These are phyloP conservation scores for Lemur catta DNA, from an alignment of 2,797 vertebrate genomes.

Conservation along the genomic window DNA sequence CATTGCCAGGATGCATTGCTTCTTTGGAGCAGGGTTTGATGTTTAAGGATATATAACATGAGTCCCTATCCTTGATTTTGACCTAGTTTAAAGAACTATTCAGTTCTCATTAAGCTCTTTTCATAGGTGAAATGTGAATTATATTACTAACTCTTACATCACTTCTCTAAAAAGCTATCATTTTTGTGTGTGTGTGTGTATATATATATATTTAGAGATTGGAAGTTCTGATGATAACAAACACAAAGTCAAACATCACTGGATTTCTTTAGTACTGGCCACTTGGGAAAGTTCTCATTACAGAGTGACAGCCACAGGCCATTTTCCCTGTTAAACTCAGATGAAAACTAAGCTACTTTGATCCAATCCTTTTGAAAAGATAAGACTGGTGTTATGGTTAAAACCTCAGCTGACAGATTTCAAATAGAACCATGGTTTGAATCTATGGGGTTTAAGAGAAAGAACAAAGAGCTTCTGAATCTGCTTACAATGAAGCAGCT, in stretches of 20 bases:
- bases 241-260: conserved; percentile 56
- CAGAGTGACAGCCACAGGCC: conserved; percentile 64
- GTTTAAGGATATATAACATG: neutral
- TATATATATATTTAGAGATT: neutral
- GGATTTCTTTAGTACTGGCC: conserved; percentile 33
- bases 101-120: conserved; percentile 38
- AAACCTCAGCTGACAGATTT: conserved; percentile 69
- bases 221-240: conserved; percentile 40
- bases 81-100: conserved; percentile 23
- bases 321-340: conserved; percentile 73
- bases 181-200: neutral
- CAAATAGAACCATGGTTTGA: conserved; percentile 60
- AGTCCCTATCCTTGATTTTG: conserved; percentile 42
- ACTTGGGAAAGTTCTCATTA: conserved; percentile 69
- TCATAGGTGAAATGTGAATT: conserved; percentile 6
- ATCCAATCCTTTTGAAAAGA: conserved; percentile 76
- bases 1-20: neutral
- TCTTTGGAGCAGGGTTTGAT: conserved; percentile 30
- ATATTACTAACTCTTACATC: neutral
- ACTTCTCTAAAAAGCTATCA: neutral
- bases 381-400: conserved; percentile 71
- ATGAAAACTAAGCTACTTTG: conserved; percentile 73
- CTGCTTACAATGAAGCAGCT: conserved; percentile 44
- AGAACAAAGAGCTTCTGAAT: conserved; percentile 66
- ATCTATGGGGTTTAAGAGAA: conserved; percentile 59